Evolutionary conservation across 2,113 vertebrate species (phyloP), one percentile per base, ranked within the genome.

Genomic region (Austrofundulus limnaeus): DNA sequence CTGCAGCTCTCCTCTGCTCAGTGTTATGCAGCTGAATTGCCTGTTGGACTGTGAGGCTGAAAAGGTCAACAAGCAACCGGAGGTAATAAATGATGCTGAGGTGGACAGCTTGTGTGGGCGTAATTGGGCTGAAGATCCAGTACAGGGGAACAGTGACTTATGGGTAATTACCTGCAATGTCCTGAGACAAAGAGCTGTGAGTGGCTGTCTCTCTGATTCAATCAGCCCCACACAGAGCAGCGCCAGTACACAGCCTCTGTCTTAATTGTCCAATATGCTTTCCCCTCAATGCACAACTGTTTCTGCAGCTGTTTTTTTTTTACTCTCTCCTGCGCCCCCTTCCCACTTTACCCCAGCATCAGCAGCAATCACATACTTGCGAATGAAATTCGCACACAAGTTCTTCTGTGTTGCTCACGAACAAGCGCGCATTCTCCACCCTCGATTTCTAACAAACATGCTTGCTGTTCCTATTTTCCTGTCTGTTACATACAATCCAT

Each of bases 91-190:
- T 82, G 78, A 82, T 75, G 54, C 53, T 12, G 43, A 83, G 78
- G 80, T 75, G 78, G 72, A 73, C 73, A 81, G 82, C 74, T 79
- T 73, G 81, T 85, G 85, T 72, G 77, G 84, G 80, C 71, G 80
- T 92, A 92, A 93, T 91, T 91, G 89, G 83, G 66, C 69, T 80
- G 71, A 87, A 91, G 87, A 88, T 88, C 81, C 86, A 89, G 89
- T 87, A 75, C 86, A 76, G 80, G 80, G 85, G 79, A 82, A 84
- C 83, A 75, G 85, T 82, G 88, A 86, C 89, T 92, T 87, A 85
- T 90, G 85, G 89, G 86, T 88, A 92, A 92, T 93, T 93, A 92
- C 88, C 86, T 82, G 81, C 88, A 90, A 92, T 91, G 88, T 92
- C 89, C 91, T 84, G 83, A 89, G 80, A 90, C 66, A 73, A 61